Evolutionary conservation across 2,888 invertebrate species (phyloP).

Genomic region (Oegoconia quadripuncta): DNA sequence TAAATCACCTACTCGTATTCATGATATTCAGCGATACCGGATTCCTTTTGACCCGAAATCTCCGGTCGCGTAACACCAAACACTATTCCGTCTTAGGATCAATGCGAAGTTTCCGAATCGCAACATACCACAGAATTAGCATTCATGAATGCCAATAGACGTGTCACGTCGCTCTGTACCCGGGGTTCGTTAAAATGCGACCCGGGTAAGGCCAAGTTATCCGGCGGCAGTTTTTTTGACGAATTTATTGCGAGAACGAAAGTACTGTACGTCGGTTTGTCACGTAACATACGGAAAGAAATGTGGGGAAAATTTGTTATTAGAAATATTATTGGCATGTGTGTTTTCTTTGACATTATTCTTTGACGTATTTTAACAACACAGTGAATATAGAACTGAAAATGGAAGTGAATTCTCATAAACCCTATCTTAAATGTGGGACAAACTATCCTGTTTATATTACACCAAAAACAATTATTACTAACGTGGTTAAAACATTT

Average conservation of each 20-base stretch:
- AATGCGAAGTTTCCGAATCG: conserved; percentile 9
- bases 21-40: conserved; percentile 11
- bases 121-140: conserved; percentile 31
- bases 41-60: conserved; percentile 16
- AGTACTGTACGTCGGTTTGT: conserved; percentile 1
- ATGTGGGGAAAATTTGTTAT: neutral
- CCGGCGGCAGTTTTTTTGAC: conserved; percentile 45
- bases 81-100: conserved; percentile 10
- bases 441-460: too few relatives aligned
- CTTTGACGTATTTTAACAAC: too few relatives aligned
- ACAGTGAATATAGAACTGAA: too few relatives aligned
- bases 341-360: too few relatives aligned
- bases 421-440: too few relatives aligned
- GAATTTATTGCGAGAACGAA: conserved; percentile 26
- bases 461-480: too few relatives aligned
- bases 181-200: conserved; percentile 45
- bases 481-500: too few relatives aligned
- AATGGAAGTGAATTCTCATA: too few relatives aligned
- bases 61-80: conserved; percentile 9
- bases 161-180: conserved; percentile 16
- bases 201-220: conserved; percentile 37
- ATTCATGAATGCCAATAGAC: conserved; percentile 40
- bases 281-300: neutral
- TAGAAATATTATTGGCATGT: too few relatives aligned
- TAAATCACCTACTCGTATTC: conserved; percentile 7